Conservation (phyloP, 2,113 vertebrate genomes). For the Podilymbus podiceps region DNA sequence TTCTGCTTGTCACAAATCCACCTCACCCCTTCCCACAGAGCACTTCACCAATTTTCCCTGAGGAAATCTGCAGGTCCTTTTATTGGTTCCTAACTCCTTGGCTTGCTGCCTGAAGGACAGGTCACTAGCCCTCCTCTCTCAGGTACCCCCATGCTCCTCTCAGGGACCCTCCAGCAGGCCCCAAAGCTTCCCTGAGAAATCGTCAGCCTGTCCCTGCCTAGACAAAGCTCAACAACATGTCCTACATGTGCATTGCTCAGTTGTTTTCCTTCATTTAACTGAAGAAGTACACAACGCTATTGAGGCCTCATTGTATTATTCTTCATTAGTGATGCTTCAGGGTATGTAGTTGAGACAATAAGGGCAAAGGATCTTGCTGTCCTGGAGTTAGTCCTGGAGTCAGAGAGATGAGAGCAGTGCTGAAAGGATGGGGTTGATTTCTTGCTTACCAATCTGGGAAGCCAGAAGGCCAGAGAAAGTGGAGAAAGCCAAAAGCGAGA, state of each 20-base stretch:
- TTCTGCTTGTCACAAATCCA: neutral
- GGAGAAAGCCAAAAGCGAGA: neutral
- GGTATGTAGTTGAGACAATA: neutral
- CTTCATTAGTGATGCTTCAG: neutral
- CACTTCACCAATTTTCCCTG: neutral
- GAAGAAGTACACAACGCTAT: neutral
- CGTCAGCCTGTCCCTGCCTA: neutral
- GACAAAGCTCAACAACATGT: neutral
- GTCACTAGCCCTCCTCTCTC: neutral
- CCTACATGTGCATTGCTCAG: neutral
- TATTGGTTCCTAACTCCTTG: neutral
- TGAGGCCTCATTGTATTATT: neutral
- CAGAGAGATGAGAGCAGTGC: neutral
- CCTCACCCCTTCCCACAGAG: neutral
- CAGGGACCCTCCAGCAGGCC: neutral
- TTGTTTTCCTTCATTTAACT: neutral
- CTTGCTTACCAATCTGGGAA: neutral
- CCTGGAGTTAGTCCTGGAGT: neutral
- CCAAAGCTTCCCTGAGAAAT: neutral
- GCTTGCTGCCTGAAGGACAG: neutral
- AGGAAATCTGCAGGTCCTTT: neutral
- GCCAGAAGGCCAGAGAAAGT: neutral
- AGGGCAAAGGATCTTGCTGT: neutral
- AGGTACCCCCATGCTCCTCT: neutral
- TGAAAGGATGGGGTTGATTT: neutral